These are phyloP conservation scores for Drosophila anceps DNA, from an alignment of 2,888 invertebrate genomes.

Conservation along the genomic window DNA sequence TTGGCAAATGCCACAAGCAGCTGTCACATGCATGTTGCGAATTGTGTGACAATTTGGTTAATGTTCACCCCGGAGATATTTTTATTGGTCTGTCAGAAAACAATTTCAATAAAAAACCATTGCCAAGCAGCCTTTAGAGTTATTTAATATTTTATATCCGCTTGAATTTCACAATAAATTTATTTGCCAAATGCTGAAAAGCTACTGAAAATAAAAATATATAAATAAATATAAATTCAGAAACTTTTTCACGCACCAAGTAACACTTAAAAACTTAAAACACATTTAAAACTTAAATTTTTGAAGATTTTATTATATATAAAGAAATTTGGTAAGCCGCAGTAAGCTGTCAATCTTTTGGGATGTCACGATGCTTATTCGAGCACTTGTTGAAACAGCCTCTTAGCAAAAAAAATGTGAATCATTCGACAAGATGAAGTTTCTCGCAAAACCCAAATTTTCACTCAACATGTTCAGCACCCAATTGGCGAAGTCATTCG, in stretches of 20 bases:
- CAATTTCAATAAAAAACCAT: slow-evolving; percentile 25
- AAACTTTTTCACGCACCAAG: neutral
- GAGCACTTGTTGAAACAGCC: no score
- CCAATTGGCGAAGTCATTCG: neutral
- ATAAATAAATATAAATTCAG: neutral
- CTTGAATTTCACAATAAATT: neutral
- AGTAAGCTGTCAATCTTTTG: neutral
- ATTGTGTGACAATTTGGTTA: slow-evolving; percentile 76
- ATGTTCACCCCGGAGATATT: slow-evolving; percentile 48
- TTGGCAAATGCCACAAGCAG: slow-evolving; percentile 51
- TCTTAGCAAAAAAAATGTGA: neutral
- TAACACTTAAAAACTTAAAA: no score
- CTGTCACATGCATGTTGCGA: slow-evolving; percentile 67
- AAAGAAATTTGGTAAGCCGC: neutral
- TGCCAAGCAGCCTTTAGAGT: neutral
- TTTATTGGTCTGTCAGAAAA: slow-evolving; percentile 68
- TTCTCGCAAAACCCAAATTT: neutral
- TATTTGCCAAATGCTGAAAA: neutral
- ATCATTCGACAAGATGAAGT: neutral
- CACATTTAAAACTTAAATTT: no score
- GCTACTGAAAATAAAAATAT: neutral
- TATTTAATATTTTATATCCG: slow-evolving; percentile 12
- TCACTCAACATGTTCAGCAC: neutral
- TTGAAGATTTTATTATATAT: neutral
- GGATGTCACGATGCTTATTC: no score